Conservation (phyloP, 1,140 invertebrate species). For the Caenorhabditis remanei region DNA sequence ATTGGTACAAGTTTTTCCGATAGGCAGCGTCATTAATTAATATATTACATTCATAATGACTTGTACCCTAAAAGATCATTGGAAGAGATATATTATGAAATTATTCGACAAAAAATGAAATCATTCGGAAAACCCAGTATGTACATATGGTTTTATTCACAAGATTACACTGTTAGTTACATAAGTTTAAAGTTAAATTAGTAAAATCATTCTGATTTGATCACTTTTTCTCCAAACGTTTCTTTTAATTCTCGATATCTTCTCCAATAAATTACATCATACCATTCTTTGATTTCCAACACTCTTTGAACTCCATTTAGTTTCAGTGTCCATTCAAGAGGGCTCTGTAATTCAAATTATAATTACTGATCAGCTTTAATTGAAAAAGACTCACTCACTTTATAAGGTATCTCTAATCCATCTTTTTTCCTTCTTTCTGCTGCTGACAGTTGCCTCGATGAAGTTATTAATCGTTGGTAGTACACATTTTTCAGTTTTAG, state of each 20-base stretch:
- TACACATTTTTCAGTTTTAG: background rate
- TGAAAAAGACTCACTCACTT: background rate
- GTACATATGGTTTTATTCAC: no score
- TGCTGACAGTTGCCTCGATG: background rate
- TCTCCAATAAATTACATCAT: background rate
- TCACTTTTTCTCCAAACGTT: background rate
- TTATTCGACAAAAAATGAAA: no score
- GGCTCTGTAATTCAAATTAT: background rate
- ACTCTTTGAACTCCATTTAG: background rate
- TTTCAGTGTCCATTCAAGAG: conserved; percentile 29
- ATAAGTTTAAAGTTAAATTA: background rate
- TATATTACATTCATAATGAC: no score
- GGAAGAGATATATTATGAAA: no score
- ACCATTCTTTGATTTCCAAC: conserved; percentile 27
- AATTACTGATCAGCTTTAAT: no score
- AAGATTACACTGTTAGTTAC: no score
- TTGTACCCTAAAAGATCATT: no score
- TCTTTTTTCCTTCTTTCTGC: background rate
- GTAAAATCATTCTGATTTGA: background rate
- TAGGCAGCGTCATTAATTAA: no score
- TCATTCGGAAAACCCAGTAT: no score
- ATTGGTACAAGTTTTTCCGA: no score
- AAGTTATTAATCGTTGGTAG: background rate
- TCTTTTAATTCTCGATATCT: conserved; percentile 1
- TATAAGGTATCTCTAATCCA: conserved; percentile 7